Percentiles rank a stretch among this genome's conserved stretches.
phyloP scores from a whole-genome alignment of 2,888 invertebrate species.

The Adelphocoris suturalis region DNA sequence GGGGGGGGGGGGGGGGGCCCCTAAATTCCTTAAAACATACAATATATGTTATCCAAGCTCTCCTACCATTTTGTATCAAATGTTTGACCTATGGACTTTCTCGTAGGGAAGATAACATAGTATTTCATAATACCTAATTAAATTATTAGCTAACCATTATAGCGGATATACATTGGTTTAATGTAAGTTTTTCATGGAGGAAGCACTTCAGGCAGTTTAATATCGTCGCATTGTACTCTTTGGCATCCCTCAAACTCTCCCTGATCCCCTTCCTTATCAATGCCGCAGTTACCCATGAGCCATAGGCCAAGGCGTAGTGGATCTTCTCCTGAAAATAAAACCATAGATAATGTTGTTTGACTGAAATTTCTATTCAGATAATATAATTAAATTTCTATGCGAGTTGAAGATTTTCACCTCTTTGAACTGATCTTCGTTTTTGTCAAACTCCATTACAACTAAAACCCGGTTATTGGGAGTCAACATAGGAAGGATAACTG shows the following conservation, averaged over 20 bases:
- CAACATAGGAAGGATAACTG: constrained; percentile 60
- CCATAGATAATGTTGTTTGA: neutral
- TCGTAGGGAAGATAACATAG: no score
- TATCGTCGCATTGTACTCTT: constrained; percentile 62
- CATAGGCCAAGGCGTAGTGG: constrained; percentile 58
- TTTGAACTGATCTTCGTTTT: constrained; percentile 15
- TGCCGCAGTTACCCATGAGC: constrained; percentile 66
- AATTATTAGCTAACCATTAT: constrained; percentile 51
- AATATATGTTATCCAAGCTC: no score
- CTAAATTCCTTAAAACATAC: no score
- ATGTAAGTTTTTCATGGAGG: constrained; percentile 60
- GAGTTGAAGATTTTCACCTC: constrained; percentile 17
- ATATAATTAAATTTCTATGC: neutral
- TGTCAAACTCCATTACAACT: constrained; percentile 71
- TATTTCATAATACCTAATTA: no score
- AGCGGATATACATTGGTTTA: constrained; percentile 61
- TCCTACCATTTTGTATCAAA: no score
- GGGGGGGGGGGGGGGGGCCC: no score
- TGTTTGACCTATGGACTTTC: no score
- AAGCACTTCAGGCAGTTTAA: constrained; percentile 67
- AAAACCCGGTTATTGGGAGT: constrained; percentile 69
- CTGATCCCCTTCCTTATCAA: constrained; percentile 57
- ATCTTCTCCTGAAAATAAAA: constrained; percentile 54
- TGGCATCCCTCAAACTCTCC: constrained; percentile 60
- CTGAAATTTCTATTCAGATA: neutral